Evolutionary conservation across 2,888 invertebrate species (phyloP), one percentile per base, ranked within the genome.

Genomic region (Tortricodes alternella): DNA sequence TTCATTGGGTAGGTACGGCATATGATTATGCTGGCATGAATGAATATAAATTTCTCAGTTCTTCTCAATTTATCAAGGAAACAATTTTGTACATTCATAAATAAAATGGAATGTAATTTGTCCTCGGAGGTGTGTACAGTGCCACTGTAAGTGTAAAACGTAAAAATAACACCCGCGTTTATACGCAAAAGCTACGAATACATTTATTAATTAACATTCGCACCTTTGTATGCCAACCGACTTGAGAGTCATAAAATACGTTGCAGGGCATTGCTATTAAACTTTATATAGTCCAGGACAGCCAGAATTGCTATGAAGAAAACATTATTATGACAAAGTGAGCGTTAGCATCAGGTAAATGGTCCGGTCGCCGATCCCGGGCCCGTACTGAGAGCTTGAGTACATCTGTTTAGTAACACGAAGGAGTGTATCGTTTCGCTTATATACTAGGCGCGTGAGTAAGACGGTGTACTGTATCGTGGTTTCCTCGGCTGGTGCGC

Each of bases 281-380:
- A 16, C 21, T 34, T 53, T 35, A 49, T 37, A 43, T 37, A 32
- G 15, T 23, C 21, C 32, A 13, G 21, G 37, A 27, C 41, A 38
- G 18, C 27, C 16, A 39, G 46, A 38, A 48, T 23, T 44, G 32
- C 49, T 44, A 32, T 18, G 21, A 21, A 56, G 38, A 50, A 35
- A 44, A 55, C 35, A 43, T 49, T 43, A 56, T 49, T 49, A 50
- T 56, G 56, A 50, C 44, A 56, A 49, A 56, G 50, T 56, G 49
- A 32, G 37, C 56, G 41, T 37, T 32, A 37, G 50, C 50, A 44
- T 38, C 44, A 44, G 50, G 50, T 44, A 56, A 56, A 56, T 38
- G 38, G 49, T 37, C 37, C 43, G 56, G 55, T 49, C 55, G 48
- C 27, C 55, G 55, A 48, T 55, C 55, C 41, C 48, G 27, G 34